These are phyloP conservation scores for Oryctolagus cuniculus DNA, from an alignment of 2,113 vertebrate species.

Conservation along the genomic window mOryCun1.1 NC_091434.1:19594001-19594500, in stretches of 20 bases:
- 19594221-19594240: neutral
- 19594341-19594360: neutral
- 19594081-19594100: neutral
- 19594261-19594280: neutral
- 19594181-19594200: neutral
- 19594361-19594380: neutral
- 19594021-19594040: neutral
- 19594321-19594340: neutral
- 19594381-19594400: slow-evolving; percentile 11
- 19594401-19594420: neutral
- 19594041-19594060: neutral
- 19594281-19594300: slow-evolving; percentile 18
- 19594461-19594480: slow-evolving; percentile 45
- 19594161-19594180: neutral
- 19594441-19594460: slow-evolving; percentile 38
- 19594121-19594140: neutral
- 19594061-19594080: neutral
- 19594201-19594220: accelerated
- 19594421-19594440: neutral
- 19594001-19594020: slow-evolving; percentile 33
- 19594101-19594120: slow-evolving; percentile 28
- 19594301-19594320: neutral
- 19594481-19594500: neutral
- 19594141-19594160: neutral
- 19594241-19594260: neutral